Conservation (phyloP, 2,888 invertebrate genomes). For the Zonitis immaculata region DNA sequence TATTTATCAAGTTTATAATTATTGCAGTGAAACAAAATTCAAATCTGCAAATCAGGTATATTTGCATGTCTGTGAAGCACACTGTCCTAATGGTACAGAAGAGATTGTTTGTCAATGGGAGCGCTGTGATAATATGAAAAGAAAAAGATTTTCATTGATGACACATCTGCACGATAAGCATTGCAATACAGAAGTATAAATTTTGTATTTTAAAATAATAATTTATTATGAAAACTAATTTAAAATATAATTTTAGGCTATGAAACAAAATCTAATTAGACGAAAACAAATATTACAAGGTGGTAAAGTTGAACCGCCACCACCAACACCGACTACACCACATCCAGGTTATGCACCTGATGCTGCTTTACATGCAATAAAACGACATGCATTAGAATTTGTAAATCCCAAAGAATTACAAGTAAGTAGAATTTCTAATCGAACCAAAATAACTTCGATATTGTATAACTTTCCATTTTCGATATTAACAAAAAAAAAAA, state of each 20-base stretch:
- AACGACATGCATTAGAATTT: conserved; percentile 88
- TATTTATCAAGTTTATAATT: no score
- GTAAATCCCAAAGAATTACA: conserved; percentile 86
- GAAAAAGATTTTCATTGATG: conserved; percentile 91
- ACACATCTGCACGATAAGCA: conserved; percentile 96
- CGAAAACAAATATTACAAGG: conserved; percentile 56
- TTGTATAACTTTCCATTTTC: conserved; percentile 1
- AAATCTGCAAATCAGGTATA: conserved; percentile 74
- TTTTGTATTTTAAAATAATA: neutral
- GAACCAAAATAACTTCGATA: no score
- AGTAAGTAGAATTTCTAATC: conserved; percentile 56
- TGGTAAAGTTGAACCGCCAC: conserved; percentile 55
- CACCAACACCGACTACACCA: conserved; percentile 44
- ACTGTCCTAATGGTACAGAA: conserved; percentile 66
- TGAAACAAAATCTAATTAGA: conserved; percentile 62
- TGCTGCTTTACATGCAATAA: conserved; percentile 95
- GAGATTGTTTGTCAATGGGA: conserved; percentile 90
- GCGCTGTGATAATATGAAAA: conserved; percentile 80
- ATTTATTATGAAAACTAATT: neutral
- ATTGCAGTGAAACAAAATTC: conserved; percentile 58
- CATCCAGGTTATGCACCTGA: conserved; percentile 89
- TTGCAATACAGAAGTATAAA: conserved; percentile 71
- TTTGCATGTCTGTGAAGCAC: conserved; percentile 79
- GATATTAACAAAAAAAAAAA: neutral
- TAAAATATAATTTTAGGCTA: conserved; percentile 35